Conservation (phyloP, 2,888 invertebrate genomes). For the Chloromyia formosa region DNA sequence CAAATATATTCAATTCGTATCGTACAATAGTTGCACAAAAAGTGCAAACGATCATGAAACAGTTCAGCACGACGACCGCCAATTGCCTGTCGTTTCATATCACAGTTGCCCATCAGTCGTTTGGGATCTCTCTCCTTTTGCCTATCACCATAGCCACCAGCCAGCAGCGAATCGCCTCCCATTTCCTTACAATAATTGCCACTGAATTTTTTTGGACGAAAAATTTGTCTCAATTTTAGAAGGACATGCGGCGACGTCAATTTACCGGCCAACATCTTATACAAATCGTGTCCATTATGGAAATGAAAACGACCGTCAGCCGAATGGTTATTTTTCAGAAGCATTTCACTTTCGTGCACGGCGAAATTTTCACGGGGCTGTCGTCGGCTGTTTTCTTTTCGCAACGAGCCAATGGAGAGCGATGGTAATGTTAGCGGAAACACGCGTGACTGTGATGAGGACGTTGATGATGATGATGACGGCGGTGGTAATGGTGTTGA, state of each 20-base stretch:
- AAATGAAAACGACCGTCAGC: background rate
- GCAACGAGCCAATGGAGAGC: background rate
- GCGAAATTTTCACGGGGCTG: background rate
- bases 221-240: slow-evolving; percentile 8
- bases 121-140: too few relatives aligned
- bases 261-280: slow-evolving; percentile 6
- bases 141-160: too few relatives aligned
- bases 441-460: background rate
- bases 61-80: background rate
- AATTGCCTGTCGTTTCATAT: background rate
- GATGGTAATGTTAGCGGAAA: background rate
- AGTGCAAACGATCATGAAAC: slow-evolving; percentile 20
- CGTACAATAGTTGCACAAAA: slow-evolving; percentile 47
- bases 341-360: too few relatives aligned
- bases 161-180: too few relatives aligned
- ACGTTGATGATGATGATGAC: background rate
- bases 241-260: slow-evolving; percentile 2
- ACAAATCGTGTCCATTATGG: background rate
- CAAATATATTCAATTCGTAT: slow-evolving; percentile 51
- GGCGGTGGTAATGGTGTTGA: background rate
- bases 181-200: background rate
- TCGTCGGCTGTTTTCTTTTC: background rate
- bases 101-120: too few relatives aligned
- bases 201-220: background rate
- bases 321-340: background rate